Evolutionary conservation across 1,140 invertebrate species (phyloP), one percentile per base, ranked within the genome.

Genomic region (Drosophila sp.): DNA sequence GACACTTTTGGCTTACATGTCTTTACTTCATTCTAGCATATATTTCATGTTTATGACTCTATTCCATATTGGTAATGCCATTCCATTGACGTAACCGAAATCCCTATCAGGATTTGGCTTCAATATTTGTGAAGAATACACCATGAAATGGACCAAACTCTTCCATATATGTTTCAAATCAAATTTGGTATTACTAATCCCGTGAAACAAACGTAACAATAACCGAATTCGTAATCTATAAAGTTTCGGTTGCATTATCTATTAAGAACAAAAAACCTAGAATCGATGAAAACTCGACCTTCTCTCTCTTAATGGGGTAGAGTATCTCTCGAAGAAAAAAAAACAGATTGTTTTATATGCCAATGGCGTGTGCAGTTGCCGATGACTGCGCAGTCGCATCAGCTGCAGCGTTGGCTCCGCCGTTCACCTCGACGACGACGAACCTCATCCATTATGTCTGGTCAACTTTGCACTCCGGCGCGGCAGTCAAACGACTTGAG

Each of bases 401-500:
- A 17, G 57, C 25, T 0, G 60, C 62, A n/a, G 38, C 33, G 35
- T 41, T 8, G 25, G 11, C 32, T 58, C 3, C 60, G 57, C 8
- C 17, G 29, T 32, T 6, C 29, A 71, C 32, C 11, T 30, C 27
- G 47, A 69, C 47, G 17, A 47, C 44, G 29, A 41, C 32, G 62
- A 60, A 76, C 57, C 61, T 62, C 80, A 54, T 76, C 63, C 63
- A 74, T 80, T 80, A 70, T 79, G 69, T 66, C 69, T 72, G 76
- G 85, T 87, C 84, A 87, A 87, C 84, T 87, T 87, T 87, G 84
- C 84, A 87, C 84, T 89, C 84, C 61, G 40, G 57, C 69, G 56
- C 29, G 64, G 54, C 70, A 72, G 76, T 73, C 78, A 89, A 87
- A 89, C 80, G 84, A 87, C 84, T 87, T 87, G 84, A 79, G 80